Conservation (phyloP, 2,113 vertebrate species). For the Alaudala cheleensis region DNA sequence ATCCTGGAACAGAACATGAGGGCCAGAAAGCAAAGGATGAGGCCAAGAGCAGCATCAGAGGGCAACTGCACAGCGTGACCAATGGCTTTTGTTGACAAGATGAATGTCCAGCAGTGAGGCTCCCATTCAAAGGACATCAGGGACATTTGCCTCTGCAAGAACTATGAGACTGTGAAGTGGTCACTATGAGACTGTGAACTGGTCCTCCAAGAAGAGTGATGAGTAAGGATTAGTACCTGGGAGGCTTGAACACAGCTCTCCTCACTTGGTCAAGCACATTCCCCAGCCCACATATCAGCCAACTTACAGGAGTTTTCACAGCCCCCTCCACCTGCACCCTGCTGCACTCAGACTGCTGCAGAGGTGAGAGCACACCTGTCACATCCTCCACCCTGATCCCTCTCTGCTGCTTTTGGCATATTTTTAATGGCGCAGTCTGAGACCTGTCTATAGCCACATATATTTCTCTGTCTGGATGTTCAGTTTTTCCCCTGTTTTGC, state of each 20-base stretch:
- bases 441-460: background rate
- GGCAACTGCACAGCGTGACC: fast-evolving
- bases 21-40: background rate
- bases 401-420: background rate
- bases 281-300: background rate
- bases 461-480: background rate
- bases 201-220: background rate
- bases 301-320: background rate
- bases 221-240: background rate
- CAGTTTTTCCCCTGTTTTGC: background rate
- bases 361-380: background rate
- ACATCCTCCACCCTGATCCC: background rate
- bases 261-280: fast-evolving
- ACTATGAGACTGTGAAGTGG: background rate
- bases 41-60: background rate
- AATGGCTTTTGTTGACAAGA: background rate
- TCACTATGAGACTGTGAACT: background rate
- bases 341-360: background rate
- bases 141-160: background rate
- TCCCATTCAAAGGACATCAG: background rate
- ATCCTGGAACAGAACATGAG: background rate
- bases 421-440: background rate
- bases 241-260: background rate
- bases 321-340: background rate
- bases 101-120: background rate